These are phyloP conservation scores for Catalaphyllia jardinei DNA, from an alignment of 64 coral and sea anemone species.

Conservation along the genomic window DNA sequence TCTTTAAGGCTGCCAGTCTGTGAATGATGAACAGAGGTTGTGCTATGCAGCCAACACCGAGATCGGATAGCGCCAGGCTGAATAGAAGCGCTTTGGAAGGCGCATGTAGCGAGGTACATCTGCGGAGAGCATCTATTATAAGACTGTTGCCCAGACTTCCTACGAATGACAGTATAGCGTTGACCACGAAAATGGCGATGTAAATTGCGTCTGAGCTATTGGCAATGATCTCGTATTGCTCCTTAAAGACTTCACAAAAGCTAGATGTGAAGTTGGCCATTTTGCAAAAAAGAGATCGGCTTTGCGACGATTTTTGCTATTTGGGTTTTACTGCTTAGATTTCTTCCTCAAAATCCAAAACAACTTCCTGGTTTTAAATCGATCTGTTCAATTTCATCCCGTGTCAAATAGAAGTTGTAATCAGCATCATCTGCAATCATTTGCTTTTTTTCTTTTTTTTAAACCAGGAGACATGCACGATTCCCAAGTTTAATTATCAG, in stretches of 20 bases:
- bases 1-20: neutral
- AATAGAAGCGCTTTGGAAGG: slow-evolving; percentile 19
- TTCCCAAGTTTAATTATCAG: neutral
- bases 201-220: neutral
- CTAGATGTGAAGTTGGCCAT: neutral
- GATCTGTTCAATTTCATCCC: no score
- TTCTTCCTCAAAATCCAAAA: no score
- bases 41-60: slow-evolving; percentile 6
- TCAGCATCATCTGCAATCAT: neutral
- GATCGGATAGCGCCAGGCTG: slow-evolving; percentile 31
- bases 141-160: neutral
- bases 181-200: neutral
- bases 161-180: neutral
- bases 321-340: neutral
- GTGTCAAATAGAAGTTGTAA: neutral
- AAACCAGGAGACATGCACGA: neutral
- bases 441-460: neutral
- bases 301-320: neutral
- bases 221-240: slow-evolving; percentile 14
- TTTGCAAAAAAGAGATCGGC: neutral
- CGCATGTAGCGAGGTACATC: neutral
- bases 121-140: slow-evolving; percentile 4
- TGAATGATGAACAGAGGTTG: neutral
- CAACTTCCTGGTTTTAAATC: no score
- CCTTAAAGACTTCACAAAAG: neutral